A percentile compares a stretch with the other conserved stretches of the same genome.
phyloP scores from a whole-genome alignment of 2,888 invertebrate genomes.

The Ophonus ardosiacus region DNA sequence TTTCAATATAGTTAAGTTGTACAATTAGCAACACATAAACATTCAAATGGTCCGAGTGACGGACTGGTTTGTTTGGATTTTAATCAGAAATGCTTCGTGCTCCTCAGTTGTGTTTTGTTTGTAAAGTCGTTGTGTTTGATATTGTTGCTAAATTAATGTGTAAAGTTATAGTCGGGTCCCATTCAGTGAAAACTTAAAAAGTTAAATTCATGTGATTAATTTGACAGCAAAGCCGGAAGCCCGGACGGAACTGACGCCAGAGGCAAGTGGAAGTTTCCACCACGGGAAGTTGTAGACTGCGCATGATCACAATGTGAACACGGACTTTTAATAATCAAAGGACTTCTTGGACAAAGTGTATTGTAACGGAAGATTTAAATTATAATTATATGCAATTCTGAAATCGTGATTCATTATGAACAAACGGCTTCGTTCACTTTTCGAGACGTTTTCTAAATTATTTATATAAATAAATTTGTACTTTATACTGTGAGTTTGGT shows the following conservation, averaged over 20 bases:
- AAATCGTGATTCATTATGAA: slow-evolving; percentile 61
- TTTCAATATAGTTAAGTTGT: slow-evolving; percentile 33
- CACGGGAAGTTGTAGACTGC: slow-evolving; percentile 73
- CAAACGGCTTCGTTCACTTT: slow-evolving; percentile 62
- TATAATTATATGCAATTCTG: slow-evolving; percentile 65
- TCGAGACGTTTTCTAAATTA: slow-evolving; percentile 62
- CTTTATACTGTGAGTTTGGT: slow-evolving; percentile 63
- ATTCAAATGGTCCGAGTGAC: slow-evolving; percentile 18
- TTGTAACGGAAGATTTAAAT: slow-evolving; percentile 69
- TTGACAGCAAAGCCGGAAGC: slow-evolving; percentile 70
- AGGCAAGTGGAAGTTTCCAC: slow-evolving; percentile 74
- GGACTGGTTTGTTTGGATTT: slow-evolving; percentile 29
- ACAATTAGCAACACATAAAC: slow-evolving; percentile 13
- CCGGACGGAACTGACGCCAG: slow-evolving; percentile 72
- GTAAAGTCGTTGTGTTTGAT: slow-evolving; percentile 21
- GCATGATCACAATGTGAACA: slow-evolving; percentile 68
- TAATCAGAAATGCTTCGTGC: slow-evolving; percentile 46
- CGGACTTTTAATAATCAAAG: slow-evolving; percentile 69
- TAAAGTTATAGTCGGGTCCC: slow-evolving; percentile 46
- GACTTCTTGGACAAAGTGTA: slow-evolving; percentile 67
- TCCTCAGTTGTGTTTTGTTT: slow-evolving; percentile 21
- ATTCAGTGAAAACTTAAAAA: slow-evolving; percentile 49
- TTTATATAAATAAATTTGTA: slow-evolving; percentile 62
- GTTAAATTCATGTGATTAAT: slow-evolving; percentile 64
- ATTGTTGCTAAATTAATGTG: slow-evolving; percentile 38